These are phyloP conservation scores for Julus scanicus DNA, from an alignment of 2,888 invertebrate genomes.

Conservation along the genomic window DNA sequence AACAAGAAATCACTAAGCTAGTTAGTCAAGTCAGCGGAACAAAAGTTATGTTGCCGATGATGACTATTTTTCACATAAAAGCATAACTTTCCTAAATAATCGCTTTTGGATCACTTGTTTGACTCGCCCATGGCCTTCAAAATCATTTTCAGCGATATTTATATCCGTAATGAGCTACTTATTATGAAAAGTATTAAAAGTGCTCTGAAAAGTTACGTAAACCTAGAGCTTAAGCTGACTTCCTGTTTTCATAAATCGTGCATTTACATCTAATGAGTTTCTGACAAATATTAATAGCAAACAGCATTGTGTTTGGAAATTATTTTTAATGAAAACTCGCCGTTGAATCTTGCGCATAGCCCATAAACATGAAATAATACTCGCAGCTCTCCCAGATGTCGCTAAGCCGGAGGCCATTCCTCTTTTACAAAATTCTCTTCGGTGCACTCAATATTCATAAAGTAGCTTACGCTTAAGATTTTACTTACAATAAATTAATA, in stretches of 20 bases:
- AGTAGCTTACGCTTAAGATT: neutral
- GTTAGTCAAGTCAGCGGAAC: no score
- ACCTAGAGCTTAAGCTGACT: constrained; percentile 28
- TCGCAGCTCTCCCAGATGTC: neutral
- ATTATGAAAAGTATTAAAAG: neutral
- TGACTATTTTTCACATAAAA: no score
- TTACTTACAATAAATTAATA: neutral
- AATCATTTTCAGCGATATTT: neutral
- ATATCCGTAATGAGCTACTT: neutral
- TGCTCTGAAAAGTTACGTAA: neutral
- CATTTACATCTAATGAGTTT: constrained; percentile 46
- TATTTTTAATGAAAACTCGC: neutral
- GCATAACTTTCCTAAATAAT: no score
- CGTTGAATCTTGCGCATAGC: neutral
- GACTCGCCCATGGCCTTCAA: no score
- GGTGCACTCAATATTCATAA: constrained; percentile 14
- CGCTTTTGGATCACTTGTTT: no score
- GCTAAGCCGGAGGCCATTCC: neutral
- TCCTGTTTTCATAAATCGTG: constrained; percentile 45
- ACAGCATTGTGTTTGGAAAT: neutral
- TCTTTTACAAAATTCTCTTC: neutral
- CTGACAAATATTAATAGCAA: constrained; percentile 34
- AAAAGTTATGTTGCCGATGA: no score
- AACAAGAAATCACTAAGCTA: no score
- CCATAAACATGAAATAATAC: neutral